phyloP scores from a whole-genome alignment of 2,888 invertebrate genomes.

The Molorchus minor region DNA sequence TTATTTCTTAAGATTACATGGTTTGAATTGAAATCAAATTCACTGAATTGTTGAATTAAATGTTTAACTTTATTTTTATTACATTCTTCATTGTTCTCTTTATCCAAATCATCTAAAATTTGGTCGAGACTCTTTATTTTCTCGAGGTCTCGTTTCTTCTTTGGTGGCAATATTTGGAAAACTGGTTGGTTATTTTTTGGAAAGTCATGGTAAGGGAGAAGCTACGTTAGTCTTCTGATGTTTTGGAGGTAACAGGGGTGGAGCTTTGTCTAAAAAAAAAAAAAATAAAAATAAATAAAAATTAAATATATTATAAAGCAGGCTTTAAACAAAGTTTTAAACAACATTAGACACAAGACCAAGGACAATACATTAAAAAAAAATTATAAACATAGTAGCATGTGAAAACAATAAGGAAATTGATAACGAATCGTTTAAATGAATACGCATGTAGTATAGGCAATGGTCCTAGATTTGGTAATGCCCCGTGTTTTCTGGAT shows the following conservation, averaged over 20 bases:
- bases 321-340: no score
- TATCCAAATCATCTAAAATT: conserved; percentile 55
- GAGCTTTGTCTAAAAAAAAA: conserved; percentile 9
- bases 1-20: conserved; percentile 42
- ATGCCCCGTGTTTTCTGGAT: no score
- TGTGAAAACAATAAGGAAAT: background rate
- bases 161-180: conserved; percentile 29
- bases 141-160: conserved; percentile 28
- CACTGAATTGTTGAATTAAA: conserved; percentile 57
- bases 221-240: conserved; percentile 30
- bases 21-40: conserved; percentile 37
- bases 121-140: conserved; percentile 53
- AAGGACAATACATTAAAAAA: no score
- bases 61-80: conserved; percentile 48
- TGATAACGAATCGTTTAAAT: no score
- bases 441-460: no score
- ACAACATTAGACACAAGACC: no score
- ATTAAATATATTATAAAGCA: no score
- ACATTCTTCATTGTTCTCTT: conserved; percentile 41
- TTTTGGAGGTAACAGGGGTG: conserved; percentile 38
- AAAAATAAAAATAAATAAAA: no score
- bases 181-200: conserved; percentile 50
- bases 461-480: no score
- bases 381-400: no score
- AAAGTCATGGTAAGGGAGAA: conserved; percentile 54